Evolutionary conservation across 1,140 invertebrate genomes (phyloP).

Genomic region (Leguminivora glycinivorella): DNA sequence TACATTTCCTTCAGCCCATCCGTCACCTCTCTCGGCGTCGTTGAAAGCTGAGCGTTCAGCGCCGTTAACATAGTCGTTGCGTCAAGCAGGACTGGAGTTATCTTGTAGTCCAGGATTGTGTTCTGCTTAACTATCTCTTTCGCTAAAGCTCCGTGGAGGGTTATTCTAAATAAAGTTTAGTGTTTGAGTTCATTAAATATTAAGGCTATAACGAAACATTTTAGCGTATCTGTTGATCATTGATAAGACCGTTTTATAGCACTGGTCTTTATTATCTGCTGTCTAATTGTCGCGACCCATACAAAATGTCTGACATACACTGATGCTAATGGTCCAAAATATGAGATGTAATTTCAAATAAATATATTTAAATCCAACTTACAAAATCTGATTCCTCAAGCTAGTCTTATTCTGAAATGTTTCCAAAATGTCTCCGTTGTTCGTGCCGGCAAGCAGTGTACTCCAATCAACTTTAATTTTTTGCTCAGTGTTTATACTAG

Average conservation of each 20-base stretch:
- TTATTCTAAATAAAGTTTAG: slow-evolving; percentile 57
- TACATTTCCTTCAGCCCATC: slow-evolving; percentile 50
- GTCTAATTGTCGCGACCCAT: too few relatives aligned
- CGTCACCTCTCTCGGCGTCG: slow-evolving; percentile 44
- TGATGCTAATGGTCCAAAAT: too few relatives aligned
- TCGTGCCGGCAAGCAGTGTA: slow-evolving; percentile 49
- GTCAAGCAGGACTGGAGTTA: slow-evolving; percentile 59
- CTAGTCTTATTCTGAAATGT: slow-evolving; percentile 48
- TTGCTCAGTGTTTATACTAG: slow-evolving; percentile 40
- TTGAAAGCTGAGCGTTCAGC: slow-evolving; percentile 54
- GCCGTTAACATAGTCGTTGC: slow-evolving; percentile 51
- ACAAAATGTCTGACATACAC: too few relatives aligned
- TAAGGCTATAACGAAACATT: too few relatives aligned
- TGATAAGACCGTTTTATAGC: too few relatives aligned
- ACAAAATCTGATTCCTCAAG: slow-evolving; percentile 68
- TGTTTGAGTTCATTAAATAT: not conserved
- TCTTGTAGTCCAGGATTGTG: slow-evolving; percentile 64
- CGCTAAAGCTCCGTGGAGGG: slow-evolving; percentile 69
- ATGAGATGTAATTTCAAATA: too few relatives aligned
- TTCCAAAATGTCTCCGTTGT: slow-evolving; percentile 58
- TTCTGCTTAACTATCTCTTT: slow-evolving; percentile 73
- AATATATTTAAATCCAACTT: slow-evolving; percentile 41
- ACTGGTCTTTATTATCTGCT: too few relatives aligned
- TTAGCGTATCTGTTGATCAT: too few relatives aligned
- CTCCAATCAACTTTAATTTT: slow-evolving; percentile 53